Conservation (phyloP, 1,140 invertebrate genomes). For the Trichonephila clavipes region DNA sequence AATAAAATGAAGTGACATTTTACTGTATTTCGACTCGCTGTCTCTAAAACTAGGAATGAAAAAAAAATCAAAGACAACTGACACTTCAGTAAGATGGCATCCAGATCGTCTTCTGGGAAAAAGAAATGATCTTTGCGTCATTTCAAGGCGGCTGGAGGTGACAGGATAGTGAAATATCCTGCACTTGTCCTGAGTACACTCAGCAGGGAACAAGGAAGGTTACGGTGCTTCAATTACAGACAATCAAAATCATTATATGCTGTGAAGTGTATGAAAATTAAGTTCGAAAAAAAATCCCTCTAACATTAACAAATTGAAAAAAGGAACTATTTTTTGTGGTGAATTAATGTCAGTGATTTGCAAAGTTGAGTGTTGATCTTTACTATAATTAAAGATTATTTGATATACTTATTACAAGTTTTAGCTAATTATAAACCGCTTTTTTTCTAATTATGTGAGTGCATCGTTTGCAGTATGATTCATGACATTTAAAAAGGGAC, state of each 20-base stretch:
- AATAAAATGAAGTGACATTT: slow-evolving; percentile 2
- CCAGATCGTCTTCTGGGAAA: neutral
- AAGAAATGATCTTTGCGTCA: slow-evolving; percentile 15
- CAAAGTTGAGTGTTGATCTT: no score
- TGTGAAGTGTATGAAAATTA: neutral
- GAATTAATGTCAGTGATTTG: no score
- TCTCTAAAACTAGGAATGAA: neutral
- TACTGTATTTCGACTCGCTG: neutral
- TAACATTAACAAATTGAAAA: neutral
- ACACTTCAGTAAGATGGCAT: neutral
- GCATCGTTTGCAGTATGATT: no score
- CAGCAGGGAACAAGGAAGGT: neutral
- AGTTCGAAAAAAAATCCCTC: neutral
- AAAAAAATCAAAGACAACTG: neutral
- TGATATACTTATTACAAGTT: no score
- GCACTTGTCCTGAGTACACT: neutral
- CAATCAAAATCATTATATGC: neutral
- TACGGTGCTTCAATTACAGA: neutral
- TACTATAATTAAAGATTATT: no score
- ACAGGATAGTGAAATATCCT: neutral
- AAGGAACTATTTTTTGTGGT: neutral
- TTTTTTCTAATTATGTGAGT: no score
- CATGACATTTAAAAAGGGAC: no score
- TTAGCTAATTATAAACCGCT: no score
- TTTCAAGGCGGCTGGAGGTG: neutral